Conservation (phyloP, 2,113 vertebrate species). For the Clarias magur region DNA sequence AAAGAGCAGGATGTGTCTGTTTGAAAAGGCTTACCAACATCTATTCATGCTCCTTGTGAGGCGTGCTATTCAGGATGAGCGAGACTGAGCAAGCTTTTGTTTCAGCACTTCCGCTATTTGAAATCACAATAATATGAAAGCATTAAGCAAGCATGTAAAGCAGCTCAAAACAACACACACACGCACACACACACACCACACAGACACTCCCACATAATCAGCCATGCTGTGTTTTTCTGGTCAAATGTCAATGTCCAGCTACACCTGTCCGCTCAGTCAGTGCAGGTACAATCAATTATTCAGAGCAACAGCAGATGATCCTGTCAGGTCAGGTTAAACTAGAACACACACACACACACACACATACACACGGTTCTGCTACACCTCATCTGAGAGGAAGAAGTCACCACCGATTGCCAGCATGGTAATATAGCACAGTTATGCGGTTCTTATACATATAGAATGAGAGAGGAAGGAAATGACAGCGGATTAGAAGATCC, state of each 20-base stretch:
- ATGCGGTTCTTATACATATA: background rate
- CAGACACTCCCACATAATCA: background rate
- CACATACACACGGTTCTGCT: background rate
- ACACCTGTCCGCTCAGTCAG: slow-evolving; percentile 51
- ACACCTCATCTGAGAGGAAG: background rate
- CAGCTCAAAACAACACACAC: background rate
- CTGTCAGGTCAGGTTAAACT: background rate
- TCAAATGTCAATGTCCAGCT: slow-evolving; percentile 36
- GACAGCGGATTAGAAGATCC: background rate
- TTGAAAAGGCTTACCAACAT: background rate
- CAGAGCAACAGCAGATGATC: background rate
- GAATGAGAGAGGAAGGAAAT: background rate
- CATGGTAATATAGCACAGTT: background rate
- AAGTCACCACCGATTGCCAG: background rate
- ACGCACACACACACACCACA: background rate
- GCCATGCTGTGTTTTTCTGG: background rate
- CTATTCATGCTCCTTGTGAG: slow-evolving; percentile 1
- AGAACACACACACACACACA: background rate
- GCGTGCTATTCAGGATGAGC: slow-evolving; percentile 10
- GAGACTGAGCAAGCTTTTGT: background rate
- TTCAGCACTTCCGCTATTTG: background rate
- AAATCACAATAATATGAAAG: background rate
- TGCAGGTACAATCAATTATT: slow-evolving; percentile 18
- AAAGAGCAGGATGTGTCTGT: slow-evolving; percentile 12
- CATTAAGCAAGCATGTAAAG: background rate